These are phyloP conservation scores for Sterrhoptilus dennistouni DNA, from an alignment of 2,113 vertebrate genomes.

Conservation along the genomic window DNA sequence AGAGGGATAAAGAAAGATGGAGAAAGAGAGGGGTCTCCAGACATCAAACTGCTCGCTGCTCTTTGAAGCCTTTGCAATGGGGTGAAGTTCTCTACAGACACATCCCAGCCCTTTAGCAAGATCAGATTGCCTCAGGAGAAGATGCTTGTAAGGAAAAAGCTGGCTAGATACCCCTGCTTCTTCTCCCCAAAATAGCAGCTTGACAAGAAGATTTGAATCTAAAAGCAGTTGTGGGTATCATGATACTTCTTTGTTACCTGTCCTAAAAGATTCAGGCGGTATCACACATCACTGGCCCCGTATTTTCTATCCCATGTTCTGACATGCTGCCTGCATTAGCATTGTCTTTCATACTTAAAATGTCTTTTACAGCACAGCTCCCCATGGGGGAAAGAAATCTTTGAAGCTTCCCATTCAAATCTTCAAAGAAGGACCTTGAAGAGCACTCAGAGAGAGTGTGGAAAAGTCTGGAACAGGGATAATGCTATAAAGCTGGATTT, in stretches of 20 bases:
- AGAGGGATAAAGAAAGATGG: neutral
- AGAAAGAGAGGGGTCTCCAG: neutral
- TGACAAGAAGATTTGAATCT: neutral
- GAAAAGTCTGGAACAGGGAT: neutral
- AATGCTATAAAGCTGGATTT: neutral
- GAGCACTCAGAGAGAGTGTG: neutral
- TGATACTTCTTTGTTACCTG: neutral
- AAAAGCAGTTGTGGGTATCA: neutral
- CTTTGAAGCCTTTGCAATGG: neutral
- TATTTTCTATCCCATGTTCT: neutral
- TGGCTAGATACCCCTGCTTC: neutral
- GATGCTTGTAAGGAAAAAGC: neutral
- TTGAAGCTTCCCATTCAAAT: constrained; percentile 5
- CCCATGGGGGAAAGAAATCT: neutral
- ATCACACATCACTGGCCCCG: neutral
- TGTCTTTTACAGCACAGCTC: neutral
- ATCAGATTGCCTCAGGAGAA: neutral
- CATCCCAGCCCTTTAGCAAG: neutral
- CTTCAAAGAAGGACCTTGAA: constrained; percentile 40
- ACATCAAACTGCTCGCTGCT: neutral
- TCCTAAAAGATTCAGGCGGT: neutral
- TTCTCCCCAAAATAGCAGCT: neutral
- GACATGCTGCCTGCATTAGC: neutral
- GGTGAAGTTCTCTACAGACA: neutral
- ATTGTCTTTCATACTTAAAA: neutral